Evolutionary conservation across 2,888 invertebrate species (phyloP).

Genomic region (Thereva unica): DNA sequence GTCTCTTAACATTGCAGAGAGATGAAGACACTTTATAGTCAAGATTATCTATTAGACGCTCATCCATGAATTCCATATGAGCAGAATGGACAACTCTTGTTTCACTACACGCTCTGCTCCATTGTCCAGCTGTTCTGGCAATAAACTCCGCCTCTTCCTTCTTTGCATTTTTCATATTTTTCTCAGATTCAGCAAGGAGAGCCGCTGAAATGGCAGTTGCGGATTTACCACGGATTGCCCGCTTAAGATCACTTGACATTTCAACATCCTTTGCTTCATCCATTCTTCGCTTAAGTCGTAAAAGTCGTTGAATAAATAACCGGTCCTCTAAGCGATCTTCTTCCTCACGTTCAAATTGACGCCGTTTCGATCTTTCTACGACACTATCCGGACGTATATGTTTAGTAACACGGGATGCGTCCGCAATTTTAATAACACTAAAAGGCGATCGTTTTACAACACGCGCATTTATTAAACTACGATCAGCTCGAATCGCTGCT

Average conservation of each 20-base stretch:
- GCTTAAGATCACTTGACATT: conserved; percentile 60
- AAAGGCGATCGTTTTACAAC: conserved; percentile 57
- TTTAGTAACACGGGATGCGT: conserved; percentile 60
- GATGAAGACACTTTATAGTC: conserved; percentile 57
- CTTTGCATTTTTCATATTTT: conserved; percentile 55
- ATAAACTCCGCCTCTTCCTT: conserved; percentile 53
- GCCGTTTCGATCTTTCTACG: conserved; percentile 57
- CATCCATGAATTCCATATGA: conserved; percentile 56
- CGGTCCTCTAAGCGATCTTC: conserved; percentile 67
- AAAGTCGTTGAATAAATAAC: conserved; percentile 52
- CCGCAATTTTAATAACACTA: conserved; percentile 61
- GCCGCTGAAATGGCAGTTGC: conserved; percentile 73
- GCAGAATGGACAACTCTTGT: conserved; percentile 50
- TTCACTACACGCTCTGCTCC: conserved; percentile 51
- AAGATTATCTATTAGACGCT: conserved; percentile 56
- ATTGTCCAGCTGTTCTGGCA: conserved; percentile 49
- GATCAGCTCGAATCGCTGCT: conserved; percentile 71
- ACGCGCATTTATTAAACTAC: conserved; percentile 62
- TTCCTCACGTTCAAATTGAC: conserved; percentile 57
- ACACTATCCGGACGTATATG: conserved; percentile 59
- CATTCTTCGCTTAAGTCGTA: conserved; percentile 55
- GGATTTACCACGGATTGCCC: conserved; percentile 70
- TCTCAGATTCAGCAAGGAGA: conserved; percentile 64
- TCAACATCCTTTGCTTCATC: conserved; percentile 61
- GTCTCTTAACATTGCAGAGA: conserved; percentile 56